Percentiles rank a stretch among this genome's conserved stretches.
Conservation (phyloP, 2,113 vertebrate species). For the Megaleporinus macrocephalus region DNA sequence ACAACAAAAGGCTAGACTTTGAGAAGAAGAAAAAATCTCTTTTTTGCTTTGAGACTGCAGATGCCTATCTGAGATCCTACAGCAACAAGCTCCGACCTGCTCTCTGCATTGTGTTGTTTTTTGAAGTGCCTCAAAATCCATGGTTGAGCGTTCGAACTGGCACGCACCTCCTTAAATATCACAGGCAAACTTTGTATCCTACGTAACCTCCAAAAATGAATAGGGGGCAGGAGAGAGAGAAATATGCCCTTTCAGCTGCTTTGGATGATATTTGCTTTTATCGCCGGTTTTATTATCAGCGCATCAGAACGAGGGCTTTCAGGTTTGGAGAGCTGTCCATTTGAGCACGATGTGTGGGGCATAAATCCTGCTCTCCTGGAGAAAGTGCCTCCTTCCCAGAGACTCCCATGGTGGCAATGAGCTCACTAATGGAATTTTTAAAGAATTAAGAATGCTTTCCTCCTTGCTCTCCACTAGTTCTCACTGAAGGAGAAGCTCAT, state of each 20-base stretch:
- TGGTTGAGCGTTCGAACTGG: constrained; percentile 5
- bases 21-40: constrained; percentile 24
- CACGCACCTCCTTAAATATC: constrained; percentile 31
- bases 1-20: constrained; percentile 42
- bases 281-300: constrained; percentile 37
- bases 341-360: constrained; percentile 62
- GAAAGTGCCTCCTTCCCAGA: constrained; percentile 64
- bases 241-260: constrained; percentile 42
- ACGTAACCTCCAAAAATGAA: constrained; percentile 42
- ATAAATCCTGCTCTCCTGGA: constrained; percentile 65
- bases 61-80: constrained; percentile 39
- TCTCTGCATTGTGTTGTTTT: constrained; percentile 20
- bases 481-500: constrained; percentile 35
- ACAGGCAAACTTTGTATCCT: constrained; percentile 18
- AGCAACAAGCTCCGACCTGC: constrained; percentile 28
- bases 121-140: constrained; percentile 26
- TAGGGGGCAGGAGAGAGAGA: constrained; percentile 21
- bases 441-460: constrained; percentile 63
- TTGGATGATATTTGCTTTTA: constrained; percentile 51
- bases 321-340: constrained; percentile 53
- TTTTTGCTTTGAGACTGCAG: constrained; percentile 38
- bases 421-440: constrained; percentile 70
- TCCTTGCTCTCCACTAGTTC: constrained; percentile 44
- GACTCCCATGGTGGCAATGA: constrained; percentile 65
- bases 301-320: constrained; percentile 56